Evolutionary conservation across 1,140 invertebrate species (phyloP).

Genomic region (Bombus confusus): DNA sequence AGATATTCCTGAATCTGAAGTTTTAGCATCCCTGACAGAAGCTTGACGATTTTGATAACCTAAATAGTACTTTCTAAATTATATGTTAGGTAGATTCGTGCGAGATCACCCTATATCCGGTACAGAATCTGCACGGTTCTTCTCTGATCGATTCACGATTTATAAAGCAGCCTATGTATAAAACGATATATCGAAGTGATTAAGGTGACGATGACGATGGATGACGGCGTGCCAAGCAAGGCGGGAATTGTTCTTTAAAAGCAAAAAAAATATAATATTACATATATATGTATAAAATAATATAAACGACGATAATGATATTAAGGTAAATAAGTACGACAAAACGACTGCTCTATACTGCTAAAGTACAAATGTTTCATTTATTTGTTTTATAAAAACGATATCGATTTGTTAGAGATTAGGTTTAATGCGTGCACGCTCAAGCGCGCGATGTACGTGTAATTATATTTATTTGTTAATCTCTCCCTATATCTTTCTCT

Average conservation of each 20-base stretch:
- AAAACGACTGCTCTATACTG: conserved; percentile 83
- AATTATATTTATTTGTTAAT: conserved; percentile 73
- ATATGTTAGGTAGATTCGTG: neutral
- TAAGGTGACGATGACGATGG: conserved; percentile 47
- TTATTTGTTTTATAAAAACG: conserved; percentile 78
- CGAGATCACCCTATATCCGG: neutral
- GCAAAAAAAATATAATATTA: conserved; percentile 67
- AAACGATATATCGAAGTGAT: conserved; percentile 43
- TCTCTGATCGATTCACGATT: conserved; percentile 22
- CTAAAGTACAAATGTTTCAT: conserved; percentile 83
- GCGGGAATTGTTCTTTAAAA: conserved; percentile 76
- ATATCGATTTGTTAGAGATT: conserved; percentile 67
- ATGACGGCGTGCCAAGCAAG: conserved; percentile 66
- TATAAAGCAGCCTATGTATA: conserved; percentile 18
- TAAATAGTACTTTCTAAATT: neutral
- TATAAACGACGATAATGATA: conserved; percentile 70
- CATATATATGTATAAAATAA: conserved; percentile 72
- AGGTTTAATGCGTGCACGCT: conserved; percentile 53
- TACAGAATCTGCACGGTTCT: neutral
- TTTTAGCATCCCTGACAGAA: neutral
- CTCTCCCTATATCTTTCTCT: conserved; percentile 23
- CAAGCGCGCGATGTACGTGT: conserved; percentile 61
- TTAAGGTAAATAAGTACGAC: conserved; percentile 72
- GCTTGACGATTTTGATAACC: neutral
- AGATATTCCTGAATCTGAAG: neutral